Percentiles rank a stretch among this genome's conserved stretches.
These are phyloP conservation scores for Protosalanx chinensis DNA, from an alignment of 2,797 vertebrate species.

Conservation along the genomic window DNA sequence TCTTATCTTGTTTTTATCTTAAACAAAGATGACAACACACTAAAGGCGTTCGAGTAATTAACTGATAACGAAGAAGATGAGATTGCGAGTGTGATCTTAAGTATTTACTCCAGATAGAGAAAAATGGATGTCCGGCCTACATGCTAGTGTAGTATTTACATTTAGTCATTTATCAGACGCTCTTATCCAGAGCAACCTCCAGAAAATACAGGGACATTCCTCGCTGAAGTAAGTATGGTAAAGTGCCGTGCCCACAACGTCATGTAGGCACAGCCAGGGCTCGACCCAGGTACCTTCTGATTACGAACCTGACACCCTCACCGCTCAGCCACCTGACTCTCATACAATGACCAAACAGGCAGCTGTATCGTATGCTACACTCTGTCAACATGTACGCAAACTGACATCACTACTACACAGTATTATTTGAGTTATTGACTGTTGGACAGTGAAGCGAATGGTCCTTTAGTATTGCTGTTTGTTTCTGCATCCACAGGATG, in stretches of 20 bases:
- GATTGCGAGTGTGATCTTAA: background rate
- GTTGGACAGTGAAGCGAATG: background rate
- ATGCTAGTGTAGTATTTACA: background rate
- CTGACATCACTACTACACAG: background rate
- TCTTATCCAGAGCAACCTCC: no score
- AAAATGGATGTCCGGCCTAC: background rate
- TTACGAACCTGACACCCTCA: no score
- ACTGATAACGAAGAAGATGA: background rate
- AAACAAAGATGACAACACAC: background rate
- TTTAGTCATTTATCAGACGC: no score
- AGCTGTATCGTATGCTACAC: background rate
- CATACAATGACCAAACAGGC: background rate
- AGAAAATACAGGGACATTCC: no score
- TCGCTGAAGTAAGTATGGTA: no score
- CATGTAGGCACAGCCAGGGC: no score
- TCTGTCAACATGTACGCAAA: background rate
- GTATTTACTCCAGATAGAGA: conserved; percentile 1
- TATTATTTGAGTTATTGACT: no score
- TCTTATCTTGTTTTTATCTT: background rate
- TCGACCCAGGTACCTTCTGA: no score
- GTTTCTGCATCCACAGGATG: background rate
- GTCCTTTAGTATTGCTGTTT: background rate
- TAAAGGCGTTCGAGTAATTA: background rate
- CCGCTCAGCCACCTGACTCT: no score
- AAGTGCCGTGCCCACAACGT: no score